Percentiles rank a stretch among this genome's conserved stretches.
Conservation (phyloP, 2,888 invertebrate genomes). For the Minunthozetes semirufus region DNA sequence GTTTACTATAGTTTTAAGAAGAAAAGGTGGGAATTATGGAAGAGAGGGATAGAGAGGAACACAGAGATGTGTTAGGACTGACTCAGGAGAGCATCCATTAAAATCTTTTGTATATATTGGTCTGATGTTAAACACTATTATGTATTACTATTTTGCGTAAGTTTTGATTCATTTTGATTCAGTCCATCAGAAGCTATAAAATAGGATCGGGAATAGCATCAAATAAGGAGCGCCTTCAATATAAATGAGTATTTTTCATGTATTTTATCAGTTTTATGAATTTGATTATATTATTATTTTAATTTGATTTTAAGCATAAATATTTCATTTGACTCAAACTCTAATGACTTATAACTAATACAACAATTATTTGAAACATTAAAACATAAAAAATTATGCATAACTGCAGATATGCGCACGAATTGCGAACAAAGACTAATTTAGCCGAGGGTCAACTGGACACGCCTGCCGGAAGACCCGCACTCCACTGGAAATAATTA, state of each 20-base stretch:
- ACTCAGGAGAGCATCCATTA: too few species aligned
- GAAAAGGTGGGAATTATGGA: conserved; percentile 9
- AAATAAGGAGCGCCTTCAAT: conserved; percentile 16
- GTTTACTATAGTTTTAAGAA: neutral
- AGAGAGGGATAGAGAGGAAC: neutral
- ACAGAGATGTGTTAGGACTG: neutral
- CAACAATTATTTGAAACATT: conserved; percentile 3
- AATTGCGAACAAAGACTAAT: conserved; percentile 28
- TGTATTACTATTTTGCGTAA: too few species aligned
- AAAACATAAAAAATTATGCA: conserved; percentile 24
- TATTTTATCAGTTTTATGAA: conserved; percentile 17
- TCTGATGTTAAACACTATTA: too few species aligned
- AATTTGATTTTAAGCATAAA: conserved; percentile 6
- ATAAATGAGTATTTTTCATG: conserved; percentile 21
- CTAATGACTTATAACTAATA: conserved; percentile 15
- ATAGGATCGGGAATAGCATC: conserved; percentile 15
- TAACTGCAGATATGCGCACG: conserved; percentile 23
- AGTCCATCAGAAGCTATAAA: conserved; percentile 26
- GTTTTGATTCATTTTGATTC: conserved; percentile 2
- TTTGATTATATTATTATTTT: conserved; percentile 4
- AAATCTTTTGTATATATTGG: too few species aligned
- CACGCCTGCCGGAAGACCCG: conserved; percentile 27
- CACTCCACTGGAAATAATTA: conserved; percentile 25
- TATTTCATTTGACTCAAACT: neutral
- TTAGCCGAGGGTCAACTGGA: conserved; percentile 22